These are phyloP conservation scores for Saccostrea echinata DNA, from an alignment of 1,140 invertebrate genomes.

Conservation along the genomic window DNA sequence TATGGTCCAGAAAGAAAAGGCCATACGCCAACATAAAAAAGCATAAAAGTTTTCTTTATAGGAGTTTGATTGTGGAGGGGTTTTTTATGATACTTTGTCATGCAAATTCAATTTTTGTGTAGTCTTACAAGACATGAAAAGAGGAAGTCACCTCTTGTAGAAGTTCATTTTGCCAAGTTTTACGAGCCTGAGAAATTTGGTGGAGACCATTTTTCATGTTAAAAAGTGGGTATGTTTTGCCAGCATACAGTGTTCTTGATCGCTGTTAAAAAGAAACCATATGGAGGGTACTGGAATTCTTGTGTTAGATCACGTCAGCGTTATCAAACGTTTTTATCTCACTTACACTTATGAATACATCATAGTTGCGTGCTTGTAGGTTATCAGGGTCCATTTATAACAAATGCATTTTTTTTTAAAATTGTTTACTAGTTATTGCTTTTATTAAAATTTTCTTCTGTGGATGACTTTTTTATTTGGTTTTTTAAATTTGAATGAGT, in stretches of 20 bases:
- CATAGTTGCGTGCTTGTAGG: not conserved
- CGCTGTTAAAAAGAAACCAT: conserved; percentile 11
- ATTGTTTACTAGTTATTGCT: not conserved
- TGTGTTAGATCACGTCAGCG: not conserved
- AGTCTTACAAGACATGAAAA: conserved; percentile 26
- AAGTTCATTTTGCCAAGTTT: conserved; percentile 18
- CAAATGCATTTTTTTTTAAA: not conserved
- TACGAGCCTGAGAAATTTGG: conserved; percentile 19
- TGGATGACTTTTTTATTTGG: too few relatives aligned
- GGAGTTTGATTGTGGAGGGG: conserved; percentile 22
- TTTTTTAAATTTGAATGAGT: too few relatives aligned
- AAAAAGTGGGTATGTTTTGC: not conserved
- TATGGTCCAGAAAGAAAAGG: conserved; percentile 23
- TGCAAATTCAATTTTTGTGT: conserved; percentile 38
- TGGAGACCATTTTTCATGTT: conserved; percentile 13
- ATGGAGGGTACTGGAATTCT: not conserved
- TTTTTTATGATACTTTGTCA: conserved; percentile 30
- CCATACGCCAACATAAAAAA: conserved; percentile 17
- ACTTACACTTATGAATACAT: conserved; percentile 3
- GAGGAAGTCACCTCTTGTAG: conserved; percentile 8
- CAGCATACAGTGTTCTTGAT: not conserved
- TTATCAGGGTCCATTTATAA: not conserved
- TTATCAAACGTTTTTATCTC: conserved; percentile 6
- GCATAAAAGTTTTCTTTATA: conserved; percentile 31
- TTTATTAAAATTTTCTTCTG: not conserved